Base-by-base conservation (phyloP, 2,797 vertebrate genomes). In the Selene dorsalis region DNA sequence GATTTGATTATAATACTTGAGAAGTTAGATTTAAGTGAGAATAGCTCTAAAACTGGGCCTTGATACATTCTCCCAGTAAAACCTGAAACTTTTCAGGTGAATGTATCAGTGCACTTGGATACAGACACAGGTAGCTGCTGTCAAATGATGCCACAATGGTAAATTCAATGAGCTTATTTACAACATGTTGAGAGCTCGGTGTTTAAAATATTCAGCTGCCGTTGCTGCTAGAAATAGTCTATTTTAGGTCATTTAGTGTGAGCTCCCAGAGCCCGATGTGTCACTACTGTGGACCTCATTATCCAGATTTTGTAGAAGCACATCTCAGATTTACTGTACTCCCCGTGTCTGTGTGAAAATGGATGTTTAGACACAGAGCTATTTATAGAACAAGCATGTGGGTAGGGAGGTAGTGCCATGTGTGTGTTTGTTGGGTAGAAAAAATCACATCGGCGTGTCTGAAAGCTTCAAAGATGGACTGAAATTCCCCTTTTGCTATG, bases 281-380 rank as follows among this genome's bases (percentile, higher is more conserved):
- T 77, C 62, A 66, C n/a, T n/a, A 52, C 60, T 60, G 75, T 58
- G 28, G 45, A 68, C 35, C 39, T 82, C 17, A 16, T 81, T 80
- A 77, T 79, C 57, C 73, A 64, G 47, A 75, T 60, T 70, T 61
- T 70, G 53, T 30, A 55, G 77, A 82, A 80, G 60, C 63, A 58
- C 59, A 60, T 75, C 75, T 81, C 66, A 77, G 32, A 79, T 71
- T 69, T 22, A 68, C 69, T 69, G 52, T 71, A 61, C 75, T 73
- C 63, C 79, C 86, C 32, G 64, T 73, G 74, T 75, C 47, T 47
- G 65, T 75, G 74, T 84, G 84, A 83, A 84, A 79, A 87, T 75
- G 60, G 87, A 74, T 30, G 69, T 84, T 91, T 88, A 48, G 88
- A 87, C 74, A 79, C 52, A 1, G 73, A 80, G 88, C 68, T 92